Base-by-base conservation (phyloP, 2,113 vertebrate genomes). In the Turnix velox region DNA sequence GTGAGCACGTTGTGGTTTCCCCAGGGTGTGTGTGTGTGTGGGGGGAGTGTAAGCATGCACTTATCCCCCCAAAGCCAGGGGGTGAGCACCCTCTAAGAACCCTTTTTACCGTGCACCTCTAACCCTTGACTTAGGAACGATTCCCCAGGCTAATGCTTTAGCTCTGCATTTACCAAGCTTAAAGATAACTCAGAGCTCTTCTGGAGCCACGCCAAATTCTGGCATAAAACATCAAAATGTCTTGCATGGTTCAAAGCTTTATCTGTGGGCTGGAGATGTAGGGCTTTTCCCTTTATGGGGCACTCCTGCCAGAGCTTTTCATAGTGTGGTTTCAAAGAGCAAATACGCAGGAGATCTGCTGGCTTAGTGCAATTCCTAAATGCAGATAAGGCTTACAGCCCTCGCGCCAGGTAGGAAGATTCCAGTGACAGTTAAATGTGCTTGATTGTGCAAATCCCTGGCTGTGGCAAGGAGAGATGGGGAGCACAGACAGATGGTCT, bases 121-220 rank as follows among this genome's bases (percentile, higher is more conserved):
- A 80, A 55, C 92, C 80, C 90, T 46, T 84, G 89, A 83, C 68
- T 92, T 80, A 90, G 78, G 87, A 90, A 14, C 92, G 28, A 83
- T 88, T 95, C 83, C 83, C 81, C 27, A 11, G 43, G 43, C 86
- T 95, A 89, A 95, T 94, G 93, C 93, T 86, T 90, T 40, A 85
- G 84, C 92, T 86, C 81, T 85, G 90, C 93, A 84, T 93, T 93
- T 95, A 74, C 7, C 66, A 79, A 94, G 97, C 97, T 96, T 96
- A 97, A 97, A 96, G 93, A 85, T 87, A 95, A 93, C 92, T 93
- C 81, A 31, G 59, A 94, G 92, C 93, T 95, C 92, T 85, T 74
- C 92, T 68, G 87, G 92, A 89, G 69, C 84, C 51, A 18, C 17
- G 72, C 94, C 95, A 96, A 89, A 94, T 84, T 81, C 12, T 18